These are phyloP conservation scores for Drosophila malerkotliana DNA, from an alignment of 1,140 invertebrate genomes.

Conservation along the genomic window DNA sequence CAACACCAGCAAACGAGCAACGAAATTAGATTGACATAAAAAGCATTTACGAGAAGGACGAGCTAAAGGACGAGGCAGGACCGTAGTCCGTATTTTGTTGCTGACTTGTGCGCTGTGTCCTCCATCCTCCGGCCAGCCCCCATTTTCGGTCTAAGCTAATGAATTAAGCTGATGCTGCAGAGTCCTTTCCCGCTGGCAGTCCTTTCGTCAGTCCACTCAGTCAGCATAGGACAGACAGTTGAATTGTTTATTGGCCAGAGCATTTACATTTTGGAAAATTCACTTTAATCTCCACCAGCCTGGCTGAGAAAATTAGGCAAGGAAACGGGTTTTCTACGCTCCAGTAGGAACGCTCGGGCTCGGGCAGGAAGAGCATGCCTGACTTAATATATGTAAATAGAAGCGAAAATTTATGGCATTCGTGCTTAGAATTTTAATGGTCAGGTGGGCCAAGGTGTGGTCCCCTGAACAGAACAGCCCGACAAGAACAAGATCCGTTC, in stretches of 20 bases:
- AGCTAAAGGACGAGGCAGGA: slow-evolving; percentile 1
- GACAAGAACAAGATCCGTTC: no score
- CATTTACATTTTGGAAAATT: slow-evolving; percentile 47
- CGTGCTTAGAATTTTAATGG: slow-evolving; percentile 74
- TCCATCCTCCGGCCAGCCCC: neutral
- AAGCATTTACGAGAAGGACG: slow-evolving; percentile 51
- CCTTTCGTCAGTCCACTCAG: slow-evolving; percentile 17
- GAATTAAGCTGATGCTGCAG: slow-evolving; percentile 72
- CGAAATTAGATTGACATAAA: slow-evolving; percentile 79
- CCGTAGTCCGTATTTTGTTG: slow-evolving; percentile 1
- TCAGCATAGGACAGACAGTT: slow-evolving; percentile 27
- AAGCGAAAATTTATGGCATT: slow-evolving; percentile 76
- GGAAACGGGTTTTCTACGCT: slow-evolving; percentile 16
- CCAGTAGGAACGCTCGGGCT: neutral
- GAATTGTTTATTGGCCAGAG: slow-evolving; percentile 67
- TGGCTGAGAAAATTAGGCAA: neutral
- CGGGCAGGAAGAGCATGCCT: slow-evolving; percentile 1
- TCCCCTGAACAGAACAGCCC: neutral
- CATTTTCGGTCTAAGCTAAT: slow-evolving; percentile 52
- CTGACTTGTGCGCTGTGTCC: neutral
- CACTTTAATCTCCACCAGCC: slow-evolving; percentile 39
- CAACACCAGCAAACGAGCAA: slow-evolving; percentile 77
- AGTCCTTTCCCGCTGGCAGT: slow-evolving; percentile 33
- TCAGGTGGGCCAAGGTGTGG: slow-evolving; percentile 62
- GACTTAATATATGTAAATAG: slow-evolving; percentile 75